These are phyloP conservation scores for Bursaphelenchus okinawaensis DNA, from an alignment of 2,888 invertebrate genomes.

Conservation along the genomic window DNA sequence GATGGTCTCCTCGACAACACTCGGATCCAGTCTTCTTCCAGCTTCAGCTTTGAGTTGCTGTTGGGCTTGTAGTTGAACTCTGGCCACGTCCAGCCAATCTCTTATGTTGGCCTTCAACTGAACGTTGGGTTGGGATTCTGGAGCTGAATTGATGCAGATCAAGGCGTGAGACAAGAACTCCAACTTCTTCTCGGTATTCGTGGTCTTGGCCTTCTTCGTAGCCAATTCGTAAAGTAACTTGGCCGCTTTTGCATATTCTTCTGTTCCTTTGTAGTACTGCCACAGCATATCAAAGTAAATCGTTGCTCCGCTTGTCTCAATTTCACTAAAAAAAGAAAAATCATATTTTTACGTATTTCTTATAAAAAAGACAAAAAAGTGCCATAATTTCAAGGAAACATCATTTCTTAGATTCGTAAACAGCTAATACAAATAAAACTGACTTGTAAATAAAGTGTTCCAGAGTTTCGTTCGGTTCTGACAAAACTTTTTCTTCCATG, in stretches of 20 bases:
- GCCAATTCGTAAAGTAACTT: constrained; percentile 81
- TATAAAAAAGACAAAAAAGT: not conserved
- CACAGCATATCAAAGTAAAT: constrained; percentile 73
- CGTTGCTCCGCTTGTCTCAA: constrained; percentile 40
- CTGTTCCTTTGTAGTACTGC: constrained; percentile 88
- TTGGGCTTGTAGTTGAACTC: constrained; percentile 63
- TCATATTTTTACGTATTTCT: not conserved
- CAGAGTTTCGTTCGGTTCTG: not conserved
- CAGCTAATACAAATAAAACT: not conserved
- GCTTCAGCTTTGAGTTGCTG: constrained; percentile 9
- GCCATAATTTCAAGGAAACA: not conserved
- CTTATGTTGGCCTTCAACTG: constrained; percentile 80
- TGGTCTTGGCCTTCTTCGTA: constrained; percentile 62
- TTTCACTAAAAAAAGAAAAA: constrained; percentile 26
- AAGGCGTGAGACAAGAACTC: constrained; percentile 87
- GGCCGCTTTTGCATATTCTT: constrained; percentile 85
- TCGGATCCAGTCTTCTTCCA: not conserved
- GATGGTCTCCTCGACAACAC: constrained; percentile 17
- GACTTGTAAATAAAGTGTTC: constrained; percentile 5
- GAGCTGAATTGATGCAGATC: constrained; percentile 80
- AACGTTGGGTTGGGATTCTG: constrained; percentile 61
- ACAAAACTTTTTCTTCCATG: constrained; percentile 27
- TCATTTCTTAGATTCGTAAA: not conserved
- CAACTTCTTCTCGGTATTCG: constrained; percentile 73
- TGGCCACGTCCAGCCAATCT: constrained; percentile 85